Conservation (phyloP, 35 echinoderm and acorn worm genomes). For the Ophiothrix spiculata region DNA sequence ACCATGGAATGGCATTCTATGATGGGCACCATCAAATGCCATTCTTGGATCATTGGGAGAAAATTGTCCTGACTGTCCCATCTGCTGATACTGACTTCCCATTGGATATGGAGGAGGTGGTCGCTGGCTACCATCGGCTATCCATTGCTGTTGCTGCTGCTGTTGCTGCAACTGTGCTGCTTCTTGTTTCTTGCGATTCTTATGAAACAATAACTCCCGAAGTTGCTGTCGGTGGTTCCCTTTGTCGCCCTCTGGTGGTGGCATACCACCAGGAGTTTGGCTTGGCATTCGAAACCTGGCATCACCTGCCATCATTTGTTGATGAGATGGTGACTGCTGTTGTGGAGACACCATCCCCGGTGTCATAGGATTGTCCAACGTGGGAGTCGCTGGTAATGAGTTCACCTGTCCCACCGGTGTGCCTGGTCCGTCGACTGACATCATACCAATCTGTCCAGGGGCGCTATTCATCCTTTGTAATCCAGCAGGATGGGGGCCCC, state of each 20-base stretch:
- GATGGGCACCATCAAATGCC: conserved; percentile 3
- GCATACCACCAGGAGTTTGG: conserved; percentile 8
- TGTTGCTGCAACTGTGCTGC: conserved; percentile 30
- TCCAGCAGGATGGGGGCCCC: conserved; percentile 1
- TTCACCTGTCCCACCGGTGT: conserved; percentile 30
- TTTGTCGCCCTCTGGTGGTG: conserved; percentile 38
- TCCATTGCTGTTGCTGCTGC: conserved; percentile 69
- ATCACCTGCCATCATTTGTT: conserved; percentile 5
- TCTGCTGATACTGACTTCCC: conserved; percentile 23
- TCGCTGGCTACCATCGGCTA: conserved; percentile 49
- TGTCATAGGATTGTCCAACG: conserved; percentile 38
- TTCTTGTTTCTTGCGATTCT: conserved; percentile 37
- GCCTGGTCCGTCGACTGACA: conserved; percentile 36
- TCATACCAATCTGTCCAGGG: neutral
- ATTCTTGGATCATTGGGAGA: conserved; percentile 8
- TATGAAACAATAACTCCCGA: conserved; percentile 48
- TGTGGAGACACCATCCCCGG: neutral
- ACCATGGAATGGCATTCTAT: neutral
- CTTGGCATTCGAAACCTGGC: neutral
- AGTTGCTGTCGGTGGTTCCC: conserved; percentile 64
- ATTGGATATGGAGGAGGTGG: conserved; percentile 93
- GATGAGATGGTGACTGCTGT: conserved; percentile 38
- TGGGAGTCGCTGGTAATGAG: conserved; percentile 23
- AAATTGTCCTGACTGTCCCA: conserved; percentile 8
- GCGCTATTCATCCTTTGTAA: conserved; percentile 43